Percentiles rank a stretch among this genome's conserved stretches.
Conservation (phyloP, 2,888 invertebrate species). For the Pocota personata region DNA sequence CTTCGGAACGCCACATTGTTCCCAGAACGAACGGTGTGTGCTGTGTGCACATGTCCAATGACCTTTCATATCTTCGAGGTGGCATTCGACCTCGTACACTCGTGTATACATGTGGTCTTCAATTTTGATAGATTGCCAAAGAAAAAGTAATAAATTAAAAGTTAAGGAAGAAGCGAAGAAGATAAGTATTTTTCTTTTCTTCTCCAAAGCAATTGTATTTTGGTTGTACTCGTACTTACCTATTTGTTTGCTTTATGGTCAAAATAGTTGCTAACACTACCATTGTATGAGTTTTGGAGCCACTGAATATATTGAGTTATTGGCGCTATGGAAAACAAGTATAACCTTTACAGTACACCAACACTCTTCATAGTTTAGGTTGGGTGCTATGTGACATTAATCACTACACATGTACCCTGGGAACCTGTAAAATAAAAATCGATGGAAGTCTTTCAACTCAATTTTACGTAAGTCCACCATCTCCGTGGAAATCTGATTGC, state of each 20-base stretch:
- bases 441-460: no score
- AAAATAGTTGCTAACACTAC: not conserved
- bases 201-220: not conserved
- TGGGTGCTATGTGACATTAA: no score
- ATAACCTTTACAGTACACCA: no score
- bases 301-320: not conserved
- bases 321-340: no score
- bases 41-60: conserved; percentile 8
- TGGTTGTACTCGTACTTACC: no score
- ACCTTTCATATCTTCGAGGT: not conserved
- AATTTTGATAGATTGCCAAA: not conserved
- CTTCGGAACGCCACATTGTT: not conserved
- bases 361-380: no score
- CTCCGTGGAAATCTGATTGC: no score
- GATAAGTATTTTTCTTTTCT: not conserved
- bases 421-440: no score
- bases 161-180: not conserved
- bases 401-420: no score
- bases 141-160: not conserved
- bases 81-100: not conserved
- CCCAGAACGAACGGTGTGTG: not conserved
- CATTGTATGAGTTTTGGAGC: not conserved
- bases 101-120: not conserved
- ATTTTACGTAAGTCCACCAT: no score
- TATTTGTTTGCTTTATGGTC: not conserved